phyloP scores from a whole-genome alignment of 2,113 vertebrate genomes.

The Geococcyx californianus region DNA sequence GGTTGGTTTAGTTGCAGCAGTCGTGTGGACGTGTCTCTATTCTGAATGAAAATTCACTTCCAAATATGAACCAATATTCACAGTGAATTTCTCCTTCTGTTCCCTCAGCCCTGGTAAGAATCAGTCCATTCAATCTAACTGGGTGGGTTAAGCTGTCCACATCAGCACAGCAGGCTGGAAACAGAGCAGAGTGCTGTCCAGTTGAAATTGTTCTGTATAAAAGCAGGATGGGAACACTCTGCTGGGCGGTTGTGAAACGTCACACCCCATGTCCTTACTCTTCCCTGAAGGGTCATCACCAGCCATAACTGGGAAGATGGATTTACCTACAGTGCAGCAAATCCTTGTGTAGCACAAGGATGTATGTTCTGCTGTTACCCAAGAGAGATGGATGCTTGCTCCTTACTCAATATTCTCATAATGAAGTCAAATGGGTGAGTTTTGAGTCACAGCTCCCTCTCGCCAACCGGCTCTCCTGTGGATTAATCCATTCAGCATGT shows the following conservation, averaged over 20 bases:
- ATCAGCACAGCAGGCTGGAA: background rate
- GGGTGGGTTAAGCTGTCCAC: background rate
- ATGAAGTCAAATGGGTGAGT: background rate
- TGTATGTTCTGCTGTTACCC: background rate
- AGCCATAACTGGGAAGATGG: background rate
- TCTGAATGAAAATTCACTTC: conserved; percentile 54
- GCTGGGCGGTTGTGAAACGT: background rate
- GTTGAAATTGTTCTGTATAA: background rate
- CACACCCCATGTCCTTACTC: background rate
- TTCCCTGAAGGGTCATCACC: background rate
- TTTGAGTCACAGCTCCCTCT: background rate
- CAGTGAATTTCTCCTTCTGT: background rate
- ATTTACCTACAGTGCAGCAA: background rate
- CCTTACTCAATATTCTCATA: background rate
- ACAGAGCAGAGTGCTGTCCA: background rate
- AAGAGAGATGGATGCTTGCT: background rate
- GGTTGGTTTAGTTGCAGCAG: conserved; percentile 52
- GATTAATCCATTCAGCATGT: background rate
- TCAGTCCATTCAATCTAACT: background rate
- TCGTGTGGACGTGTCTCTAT: background rate
- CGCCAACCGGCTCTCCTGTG: background rate
- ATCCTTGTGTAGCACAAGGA: background rate
- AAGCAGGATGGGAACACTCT: background rate
- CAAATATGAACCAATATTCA: conserved; percentile 13
- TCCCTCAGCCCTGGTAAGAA: background rate